These are phyloP conservation scores for Drosophila leontia DNA, from an alignment of 1,140 invertebrate genomes.

Conservation along the genomic window DNA sequence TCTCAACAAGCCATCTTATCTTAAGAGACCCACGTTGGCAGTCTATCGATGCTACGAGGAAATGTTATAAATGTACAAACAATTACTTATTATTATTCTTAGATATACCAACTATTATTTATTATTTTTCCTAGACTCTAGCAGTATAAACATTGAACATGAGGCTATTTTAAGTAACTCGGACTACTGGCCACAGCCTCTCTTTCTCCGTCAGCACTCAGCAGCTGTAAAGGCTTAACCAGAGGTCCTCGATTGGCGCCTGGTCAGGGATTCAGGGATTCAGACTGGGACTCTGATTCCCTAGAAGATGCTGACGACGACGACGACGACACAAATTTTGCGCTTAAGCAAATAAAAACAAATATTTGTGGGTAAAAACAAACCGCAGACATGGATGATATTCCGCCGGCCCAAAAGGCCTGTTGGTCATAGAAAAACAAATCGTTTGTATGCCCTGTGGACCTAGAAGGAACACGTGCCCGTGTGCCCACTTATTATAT, in stretches of 20 bases:
- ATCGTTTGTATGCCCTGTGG: constrained; percentile 54
- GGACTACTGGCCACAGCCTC: constrained; percentile 5
- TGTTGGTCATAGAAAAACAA: constrained; percentile 71
- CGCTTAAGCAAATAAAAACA: constrained; percentile 72
- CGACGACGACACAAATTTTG: constrained; percentile 53
- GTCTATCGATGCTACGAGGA: no score
- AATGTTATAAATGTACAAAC: background rate
- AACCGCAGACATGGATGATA: constrained; percentile 40
- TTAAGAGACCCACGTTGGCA: no score
- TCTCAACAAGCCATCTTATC: no score
- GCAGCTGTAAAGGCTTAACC: constrained; percentile 73
- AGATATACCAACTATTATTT: constrained; percentile 1
- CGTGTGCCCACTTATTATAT: constrained; percentile 78
- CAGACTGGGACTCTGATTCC: constrained; percentile 18
- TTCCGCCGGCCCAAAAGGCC: constrained; percentile 41
- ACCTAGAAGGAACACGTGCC: constrained; percentile 67
- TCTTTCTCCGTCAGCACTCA: no score
- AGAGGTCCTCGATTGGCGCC: constrained; percentile 57
- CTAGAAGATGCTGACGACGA: constrained; percentile 25
- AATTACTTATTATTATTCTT: constrained; percentile 7
- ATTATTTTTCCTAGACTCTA: background rate
- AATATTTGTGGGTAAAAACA: constrained; percentile 77
- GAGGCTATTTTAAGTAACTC: constrained; percentile 28
- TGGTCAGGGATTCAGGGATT: constrained; percentile 6
- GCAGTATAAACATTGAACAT: background rate